Evolutionary conservation across 2,113 vertebrate genomes (phyloP), one percentile per base, ranked within the genome.

Genomic region (Mesembrinibis cayennensis): DNA sequence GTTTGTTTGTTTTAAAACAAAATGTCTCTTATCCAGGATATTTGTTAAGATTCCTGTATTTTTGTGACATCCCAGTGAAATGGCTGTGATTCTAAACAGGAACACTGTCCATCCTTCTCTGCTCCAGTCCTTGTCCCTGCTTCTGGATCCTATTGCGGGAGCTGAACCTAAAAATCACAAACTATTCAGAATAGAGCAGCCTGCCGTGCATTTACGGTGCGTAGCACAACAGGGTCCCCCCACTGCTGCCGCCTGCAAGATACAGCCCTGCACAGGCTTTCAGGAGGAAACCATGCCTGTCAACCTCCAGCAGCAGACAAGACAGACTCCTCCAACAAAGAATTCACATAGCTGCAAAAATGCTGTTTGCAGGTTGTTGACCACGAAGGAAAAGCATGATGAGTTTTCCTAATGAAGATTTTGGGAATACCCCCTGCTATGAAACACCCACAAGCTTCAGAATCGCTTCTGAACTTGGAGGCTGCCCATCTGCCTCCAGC

Each of bases 171-270:
- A 13, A 73, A 38, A 25, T 3, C 18, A 3, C 27, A 13, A 32
- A 20, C 36, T 15, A 4, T 5, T 38, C 25, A 18, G 25, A 58
- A 36, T 0, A 4, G 3, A 78, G 79, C 23, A 36, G 40, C 38
- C 59, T 65, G 29, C 45, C 0, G 0, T 3, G 5, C 19, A 6
- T 6, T 50, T 11, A 7, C 1, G 19, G 27, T 36, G 55, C 3
- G 2, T 0, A 34, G 40, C 59, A 34, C 69, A 61, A 13, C 0
- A 1, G 73, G 47, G 10, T 34, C 29, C 21, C 69, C 34, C 30
- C 15, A 2, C 2, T 6, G 27, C 38, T 23, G 7, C 36, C 1
- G 1, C 7, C 19, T 7, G 25, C 11, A 23, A 30, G 47, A 26
- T 3, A 34, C 0, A 0, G 23, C 58, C 23, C 50, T 5, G 29